phyloP scores from a whole-genome alignment of 2,888 invertebrate genomes.

The Nymphalis polychloros region DNA sequence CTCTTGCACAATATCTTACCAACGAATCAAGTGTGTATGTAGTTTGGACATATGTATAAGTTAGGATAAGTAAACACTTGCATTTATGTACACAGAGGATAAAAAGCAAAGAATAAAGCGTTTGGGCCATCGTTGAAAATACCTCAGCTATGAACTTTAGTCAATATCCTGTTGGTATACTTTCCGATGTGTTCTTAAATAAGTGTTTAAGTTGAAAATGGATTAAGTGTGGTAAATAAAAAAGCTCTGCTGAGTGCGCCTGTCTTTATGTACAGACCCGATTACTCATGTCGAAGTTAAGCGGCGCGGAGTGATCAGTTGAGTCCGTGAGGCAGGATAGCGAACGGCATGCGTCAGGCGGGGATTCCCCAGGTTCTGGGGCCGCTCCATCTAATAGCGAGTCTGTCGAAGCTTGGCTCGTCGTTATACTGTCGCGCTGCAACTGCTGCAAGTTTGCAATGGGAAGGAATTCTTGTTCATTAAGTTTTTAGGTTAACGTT shows the following conservation, averaged over 20 bases:
- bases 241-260: background rate
- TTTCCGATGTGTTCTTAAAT: too few species aligned
- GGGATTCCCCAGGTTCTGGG: slow-evolving; percentile 67
- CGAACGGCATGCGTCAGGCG: slow-evolving; percentile 89
- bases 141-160: too few species aligned
- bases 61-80: too few species aligned
- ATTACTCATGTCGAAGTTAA: slow-evolving; percentile 96
- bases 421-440: slow-evolving; percentile 66
- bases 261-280: slow-evolving; percentile 82
- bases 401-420: slow-evolving; percentile 77
- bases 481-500: slow-evolving; percentile 1
- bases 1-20: too few species aligned
- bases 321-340: slow-evolving; percentile 93
- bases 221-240: too few species aligned
- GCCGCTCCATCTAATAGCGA: slow-evolving; percentile 76
- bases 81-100: background rate
- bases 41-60: too few species aligned
- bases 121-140: background rate
- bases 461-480: slow-evolving; percentile 20
- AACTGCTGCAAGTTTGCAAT: slow-evolving; percentile 18
- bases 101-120: background rate
- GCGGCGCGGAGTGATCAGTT: slow-evolving; percentile 94
- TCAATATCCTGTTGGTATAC: too few species aligned
- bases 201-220: too few species aligned
- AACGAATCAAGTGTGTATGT: too few species aligned